Conservation (phyloP, 2,797 vertebrate species). For the Steatocranus sp. region DNA sequence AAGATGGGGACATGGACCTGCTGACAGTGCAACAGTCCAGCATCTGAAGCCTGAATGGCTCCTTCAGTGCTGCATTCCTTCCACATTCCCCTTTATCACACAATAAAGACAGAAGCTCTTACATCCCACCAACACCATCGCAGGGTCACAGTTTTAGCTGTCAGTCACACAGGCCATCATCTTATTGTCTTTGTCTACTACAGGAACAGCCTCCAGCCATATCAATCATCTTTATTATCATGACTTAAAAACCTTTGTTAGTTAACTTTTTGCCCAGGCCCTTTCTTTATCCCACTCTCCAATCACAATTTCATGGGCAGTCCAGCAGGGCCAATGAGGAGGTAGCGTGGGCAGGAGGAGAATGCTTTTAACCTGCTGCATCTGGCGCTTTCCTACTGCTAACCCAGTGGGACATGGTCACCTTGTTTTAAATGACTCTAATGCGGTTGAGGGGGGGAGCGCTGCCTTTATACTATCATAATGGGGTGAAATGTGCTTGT, state of each 20-base stretch:
- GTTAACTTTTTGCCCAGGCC: conserved; percentile 64
- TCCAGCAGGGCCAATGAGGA: conserved; percentile 73
- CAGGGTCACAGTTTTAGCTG: conserved; percentile 67
- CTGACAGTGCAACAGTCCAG: conserved; percentile 17
- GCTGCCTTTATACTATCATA: conserved; percentile 70
- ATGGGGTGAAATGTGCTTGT: conserved; percentile 75
- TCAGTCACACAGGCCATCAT: conserved; percentile 68
- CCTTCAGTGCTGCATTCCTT: conserved; percentile 59
- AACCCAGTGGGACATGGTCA: conserved; percentile 79
- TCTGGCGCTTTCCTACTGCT: conserved; percentile 80
- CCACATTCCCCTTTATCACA: conserved; percentile 35
- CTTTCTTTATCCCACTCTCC: conserved; percentile 71
- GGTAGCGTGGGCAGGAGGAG: conserved; percentile 72
- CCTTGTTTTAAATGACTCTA: conserved; percentile 79
- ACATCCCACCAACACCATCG: conserved; percentile 56
- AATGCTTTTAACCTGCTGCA: conserved; percentile 84
- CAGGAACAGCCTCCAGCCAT: conserved; percentile 77
- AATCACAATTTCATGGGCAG: conserved; percentile 81
- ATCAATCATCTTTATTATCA: conserved; percentile 83
- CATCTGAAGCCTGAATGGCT: conserved; percentile 47
- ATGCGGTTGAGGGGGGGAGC: conserved; percentile 56
- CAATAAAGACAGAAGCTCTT: conserved; percentile 69
- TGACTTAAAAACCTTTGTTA: conserved; percentile 80
- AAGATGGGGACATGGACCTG: conserved; percentile 17
- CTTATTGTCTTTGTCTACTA: conserved; percentile 66